Evolutionary conservation across 2,113 vertebrate genomes (phyloP).

Genomic region (Neomonachus schauinslandi): DNA sequence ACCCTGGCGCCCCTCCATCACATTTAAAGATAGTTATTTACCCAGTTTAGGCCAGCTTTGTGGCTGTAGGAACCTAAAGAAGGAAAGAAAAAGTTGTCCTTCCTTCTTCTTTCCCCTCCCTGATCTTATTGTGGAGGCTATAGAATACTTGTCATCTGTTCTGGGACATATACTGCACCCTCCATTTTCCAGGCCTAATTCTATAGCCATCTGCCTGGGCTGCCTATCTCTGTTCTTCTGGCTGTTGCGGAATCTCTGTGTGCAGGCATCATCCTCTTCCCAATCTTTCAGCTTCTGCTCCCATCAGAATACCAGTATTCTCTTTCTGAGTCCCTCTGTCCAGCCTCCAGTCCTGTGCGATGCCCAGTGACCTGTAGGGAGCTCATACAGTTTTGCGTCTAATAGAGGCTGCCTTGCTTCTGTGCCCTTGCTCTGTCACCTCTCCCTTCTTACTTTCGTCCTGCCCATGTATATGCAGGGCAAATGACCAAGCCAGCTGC

Average conservation of each 20-base stretch:
- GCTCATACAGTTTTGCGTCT: not conserved
- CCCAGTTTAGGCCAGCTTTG: not conserved
- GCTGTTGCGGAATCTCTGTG: not conserved
- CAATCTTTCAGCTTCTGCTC: not conserved
- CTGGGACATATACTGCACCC: not conserved
- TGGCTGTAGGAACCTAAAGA: not conserved
- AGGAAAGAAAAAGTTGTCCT: not conserved
- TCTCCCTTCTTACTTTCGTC: not conserved
- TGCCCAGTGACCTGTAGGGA: not conserved
- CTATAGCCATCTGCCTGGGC: not conserved
- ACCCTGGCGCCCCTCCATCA: not conserved
- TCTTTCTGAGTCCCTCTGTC: not conserved
- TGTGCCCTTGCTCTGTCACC: not conserved
- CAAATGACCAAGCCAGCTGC: not conserved
- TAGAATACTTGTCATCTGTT: not conserved
- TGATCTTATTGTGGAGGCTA: not conserved
- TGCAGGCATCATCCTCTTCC: not conserved
- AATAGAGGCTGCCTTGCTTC: not conserved
- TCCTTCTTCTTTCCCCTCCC: not conserved
- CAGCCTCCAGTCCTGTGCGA: not conserved
- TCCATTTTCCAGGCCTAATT: not conserved
- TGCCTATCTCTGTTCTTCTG: not conserved
- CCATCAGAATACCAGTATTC: not conserved
- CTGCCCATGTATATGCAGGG: not conserved
- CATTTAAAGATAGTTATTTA: not conserved